These are phyloP conservation scores for Emydura subglobosa DNA, from an alignment of 2,113 vertebrate genomes.

Conservation along the genomic window DNA sequence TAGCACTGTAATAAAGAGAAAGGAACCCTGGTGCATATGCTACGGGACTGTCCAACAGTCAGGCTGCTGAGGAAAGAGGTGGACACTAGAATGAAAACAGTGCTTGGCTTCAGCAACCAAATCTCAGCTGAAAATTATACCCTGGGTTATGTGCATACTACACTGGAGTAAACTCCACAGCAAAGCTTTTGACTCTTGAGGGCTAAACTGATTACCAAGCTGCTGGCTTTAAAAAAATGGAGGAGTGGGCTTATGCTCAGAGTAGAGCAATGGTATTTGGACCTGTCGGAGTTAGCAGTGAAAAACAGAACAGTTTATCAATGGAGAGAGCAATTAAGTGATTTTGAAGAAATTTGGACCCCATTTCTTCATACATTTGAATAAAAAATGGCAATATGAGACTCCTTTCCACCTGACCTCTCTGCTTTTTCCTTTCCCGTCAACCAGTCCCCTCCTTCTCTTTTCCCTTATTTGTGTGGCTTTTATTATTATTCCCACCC, in stretches of 20 bases:
- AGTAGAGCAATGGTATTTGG: not conserved
- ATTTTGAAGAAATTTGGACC: not conserved
- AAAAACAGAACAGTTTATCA: not conserved
- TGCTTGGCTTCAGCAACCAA: not conserved
- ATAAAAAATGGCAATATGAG: not conserved
- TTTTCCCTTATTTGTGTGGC: not conserved
- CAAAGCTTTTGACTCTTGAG: not conserved
- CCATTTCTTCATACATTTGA: not conserved
- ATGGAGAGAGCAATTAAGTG: not conserved
- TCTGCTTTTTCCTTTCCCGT: not conserved
- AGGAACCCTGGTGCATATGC: not conserved
- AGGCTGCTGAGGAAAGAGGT: not conserved
- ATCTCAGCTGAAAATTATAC: not conserved
- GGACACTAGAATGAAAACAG: not conserved
- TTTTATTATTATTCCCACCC: not conserved
- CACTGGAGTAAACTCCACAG: not conserved
- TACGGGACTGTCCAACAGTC: not conserved
- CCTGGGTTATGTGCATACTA: not conserved
- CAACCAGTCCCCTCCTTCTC: not conserved
- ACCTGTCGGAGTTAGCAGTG: not conserved
- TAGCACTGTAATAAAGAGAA: not conserved
- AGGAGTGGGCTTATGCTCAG: not conserved
- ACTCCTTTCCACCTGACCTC: not conserved
- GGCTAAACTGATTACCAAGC: not conserved
- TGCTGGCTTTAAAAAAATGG: not conserved